Evolutionary conservation across 2,113 vertebrate genomes (phyloP).

Genomic region (Phocoena sinus): DNA sequence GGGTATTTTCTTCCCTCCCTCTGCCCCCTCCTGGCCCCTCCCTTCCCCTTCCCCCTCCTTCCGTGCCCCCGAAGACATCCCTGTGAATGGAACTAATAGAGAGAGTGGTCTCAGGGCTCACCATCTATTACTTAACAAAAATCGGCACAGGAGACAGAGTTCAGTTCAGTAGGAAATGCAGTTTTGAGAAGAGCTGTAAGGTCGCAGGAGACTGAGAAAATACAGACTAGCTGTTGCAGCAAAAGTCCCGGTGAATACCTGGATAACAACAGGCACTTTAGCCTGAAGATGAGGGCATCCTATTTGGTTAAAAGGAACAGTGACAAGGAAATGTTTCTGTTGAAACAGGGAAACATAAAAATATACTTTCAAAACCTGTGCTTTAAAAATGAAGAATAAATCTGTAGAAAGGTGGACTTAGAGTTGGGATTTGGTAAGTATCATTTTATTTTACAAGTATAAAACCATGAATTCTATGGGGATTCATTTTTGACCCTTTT

Average conservation of each 20-base stretch:
- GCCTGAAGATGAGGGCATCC: slow-evolving; percentile 35
- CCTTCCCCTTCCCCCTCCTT: neutral
- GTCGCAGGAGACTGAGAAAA: slow-evolving; percentile 75
- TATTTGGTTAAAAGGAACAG: slow-evolving; percentile 63
- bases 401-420: slow-evolving; percentile 37
- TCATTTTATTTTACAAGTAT: slow-evolving; percentile 67
- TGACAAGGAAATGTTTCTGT: slow-evolving; percentile 75
- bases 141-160: slow-evolving; percentile 63
- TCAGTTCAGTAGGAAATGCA: slow-evolving; percentile 73
- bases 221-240: slow-evolving; percentile 74
- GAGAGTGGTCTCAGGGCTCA: slow-evolving; percentile 70
- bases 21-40: slow-evolving; percentile 50
- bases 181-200: slow-evolving; percentile 73
- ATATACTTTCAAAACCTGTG: slow-evolving; percentile 50
- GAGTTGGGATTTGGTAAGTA: slow-evolving; percentile 64
- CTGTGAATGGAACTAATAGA: slow-evolving; percentile 66
- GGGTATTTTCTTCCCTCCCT: slow-evolving; percentile 73
- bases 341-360: slow-evolving; percentile 61
- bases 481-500: slow-evolving; percentile 63
- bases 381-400: slow-evolving; percentile 55
- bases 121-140: slow-evolving; percentile 77
- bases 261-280: slow-evolving; percentile 73
- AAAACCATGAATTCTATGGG: slow-evolving; percentile 17
- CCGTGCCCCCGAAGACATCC: slow-evolving; percentile 31
- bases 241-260: slow-evolving; percentile 73